These are phyloP conservation scores for Cyprinodon tularosa DNA, from an alignment of 2,113 vertebrate species.

Conservation along the genomic window DNA sequence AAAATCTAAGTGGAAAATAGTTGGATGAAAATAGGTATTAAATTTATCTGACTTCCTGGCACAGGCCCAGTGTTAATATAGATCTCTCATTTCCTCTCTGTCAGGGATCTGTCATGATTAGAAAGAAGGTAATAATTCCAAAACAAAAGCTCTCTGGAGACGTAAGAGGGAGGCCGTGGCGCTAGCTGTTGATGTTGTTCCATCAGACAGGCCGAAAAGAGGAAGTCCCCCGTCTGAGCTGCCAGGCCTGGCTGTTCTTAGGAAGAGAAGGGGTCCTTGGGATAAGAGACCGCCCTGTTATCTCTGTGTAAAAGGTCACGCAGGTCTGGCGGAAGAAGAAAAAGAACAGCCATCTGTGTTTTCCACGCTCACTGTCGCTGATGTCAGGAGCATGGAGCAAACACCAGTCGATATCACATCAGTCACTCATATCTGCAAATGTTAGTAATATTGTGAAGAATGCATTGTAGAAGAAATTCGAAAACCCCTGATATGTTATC, in stretches of 20 bases:
- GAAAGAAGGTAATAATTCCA: conserved; percentile 61
- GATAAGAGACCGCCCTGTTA: conserved; percentile 67
- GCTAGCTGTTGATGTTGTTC: conserved; percentile 63
- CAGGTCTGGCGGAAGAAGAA: conserved; percentile 70
- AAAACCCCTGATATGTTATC: conserved; percentile 67
- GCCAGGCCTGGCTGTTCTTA: conserved; percentile 55
- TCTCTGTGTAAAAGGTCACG: conserved; percentile 74
- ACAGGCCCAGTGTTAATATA: conserved; percentile 36
- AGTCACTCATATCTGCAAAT: conserved; percentile 56
- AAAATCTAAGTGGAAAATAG: background rate
- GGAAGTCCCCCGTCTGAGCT: conserved; percentile 72
- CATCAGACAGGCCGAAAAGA: conserved; percentile 57
- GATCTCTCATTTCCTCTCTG: conserved; percentile 61
- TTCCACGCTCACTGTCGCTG: conserved; percentile 41
- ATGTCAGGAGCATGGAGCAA: conserved; percentile 32
- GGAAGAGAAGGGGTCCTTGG: conserved; percentile 13
- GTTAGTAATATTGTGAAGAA: conserved; percentile 53
- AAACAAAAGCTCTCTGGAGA: conserved; percentile 58
- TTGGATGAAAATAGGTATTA: background rate
- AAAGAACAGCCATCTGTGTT: conserved; percentile 72
- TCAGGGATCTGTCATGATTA: conserved; percentile 41
- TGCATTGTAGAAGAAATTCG: conserved; percentile 67
- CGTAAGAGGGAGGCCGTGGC: conserved; percentile 40
- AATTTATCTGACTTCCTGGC: background rate
- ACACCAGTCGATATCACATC: conserved; percentile 39